Conservation (phyloP, 2,888 invertebrate species). For the Lochmaea crataegi region DNA sequence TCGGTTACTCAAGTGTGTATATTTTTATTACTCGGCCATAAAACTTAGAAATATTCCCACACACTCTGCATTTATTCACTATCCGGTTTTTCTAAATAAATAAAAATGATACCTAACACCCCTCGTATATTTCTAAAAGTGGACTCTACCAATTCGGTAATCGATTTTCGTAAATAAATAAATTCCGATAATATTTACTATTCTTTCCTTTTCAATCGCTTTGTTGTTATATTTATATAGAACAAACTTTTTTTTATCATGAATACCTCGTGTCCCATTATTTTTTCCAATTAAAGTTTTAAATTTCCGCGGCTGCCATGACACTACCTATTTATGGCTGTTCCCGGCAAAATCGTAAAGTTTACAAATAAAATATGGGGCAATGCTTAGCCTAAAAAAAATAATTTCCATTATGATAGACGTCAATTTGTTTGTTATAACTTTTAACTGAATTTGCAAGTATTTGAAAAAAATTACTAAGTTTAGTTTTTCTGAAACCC, state of each 20-base stretch:
- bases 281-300: slow-evolving; percentile 45
- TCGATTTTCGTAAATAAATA: slow-evolving; percentile 28
- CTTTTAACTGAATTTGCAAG: slow-evolving; percentile 48
- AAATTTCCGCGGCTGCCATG: slow-evolving; percentile 59
- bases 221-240: slow-evolving; percentile 3
- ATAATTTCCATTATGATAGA: slow-evolving; percentile 36
- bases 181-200: neutral
- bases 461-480: slow-evolving; percentile 10
- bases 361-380: slow-evolving; percentile 35
- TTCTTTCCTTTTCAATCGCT: neutral
- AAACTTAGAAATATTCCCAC: slow-evolving; percentile 16
- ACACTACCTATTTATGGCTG: slow-evolving; percentile 50
- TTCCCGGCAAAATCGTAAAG: slow-evolving; percentile 57
- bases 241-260: neutral
- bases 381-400: slow-evolving; percentile 25
- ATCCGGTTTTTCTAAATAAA: slow-evolving; percentile 32
- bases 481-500: slow-evolving; percentile 41
- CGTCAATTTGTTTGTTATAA: slow-evolving; percentile 49
- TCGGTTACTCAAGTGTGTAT: slow-evolving; percentile 2
- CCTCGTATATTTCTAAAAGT: slow-evolving; percentile 45
- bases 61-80: slow-evolving; percentile 19
- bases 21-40: slow-evolving; percentile 19
- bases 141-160: slow-evolving; percentile 48
- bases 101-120: slow-evolving; percentile 46
- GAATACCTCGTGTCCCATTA: neutral